Evolutionary conservation across 1,140 invertebrate genomes (phyloP), one percentile per base, ranked within the genome.

Genomic region (Spodoptera litura): DNA sequence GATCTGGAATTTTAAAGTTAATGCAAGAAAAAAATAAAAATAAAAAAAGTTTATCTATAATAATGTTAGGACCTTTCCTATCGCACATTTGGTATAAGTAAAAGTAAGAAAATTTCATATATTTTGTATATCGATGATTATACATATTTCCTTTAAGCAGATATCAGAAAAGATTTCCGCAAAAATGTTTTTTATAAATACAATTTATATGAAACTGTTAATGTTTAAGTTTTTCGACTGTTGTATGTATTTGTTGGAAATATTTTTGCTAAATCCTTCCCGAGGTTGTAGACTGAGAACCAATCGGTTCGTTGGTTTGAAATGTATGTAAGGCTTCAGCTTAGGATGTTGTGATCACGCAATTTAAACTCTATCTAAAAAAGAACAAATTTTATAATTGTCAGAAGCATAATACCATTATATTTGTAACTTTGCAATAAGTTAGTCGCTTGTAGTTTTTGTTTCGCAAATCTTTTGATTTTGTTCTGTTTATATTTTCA

Each of bases 121-220:
- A 83, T 81, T 66, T 84, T 66, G 64, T 81, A 78, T 81, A 78
- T 74, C 53, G 78, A 75, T 74, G 61, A 79, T 81, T 82, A 84
- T 84, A 85, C 80, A 85, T 84, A 85, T 84, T 79, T 80, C 74
- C 51, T 78, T 55, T 56, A 82, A 79, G 76, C 74, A 81, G 80
- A 85, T 85, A 86, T 83, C 86, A 86, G 81, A 83, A 87, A 85
- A 84, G 83, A 87, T 86, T 87, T 87, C 81, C 68, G 78, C 79
- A 59, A 81, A 83, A 84, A 82, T 83, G 82, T 83, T 78, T 83
- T 81, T 79, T 82, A 77, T 77, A 53, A 66, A 68, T 77, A 77
- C 62, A 27, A 56, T 77, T 77, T 77, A 44, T 77, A 66, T 52
- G 52, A 44, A 74, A 83, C 71, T 83, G 78, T 77, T 77, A 79